phyloP scores from a whole-genome alignment of 2,113 vertebrate genomes.

The Onychorhynchus coronatus region DNA sequence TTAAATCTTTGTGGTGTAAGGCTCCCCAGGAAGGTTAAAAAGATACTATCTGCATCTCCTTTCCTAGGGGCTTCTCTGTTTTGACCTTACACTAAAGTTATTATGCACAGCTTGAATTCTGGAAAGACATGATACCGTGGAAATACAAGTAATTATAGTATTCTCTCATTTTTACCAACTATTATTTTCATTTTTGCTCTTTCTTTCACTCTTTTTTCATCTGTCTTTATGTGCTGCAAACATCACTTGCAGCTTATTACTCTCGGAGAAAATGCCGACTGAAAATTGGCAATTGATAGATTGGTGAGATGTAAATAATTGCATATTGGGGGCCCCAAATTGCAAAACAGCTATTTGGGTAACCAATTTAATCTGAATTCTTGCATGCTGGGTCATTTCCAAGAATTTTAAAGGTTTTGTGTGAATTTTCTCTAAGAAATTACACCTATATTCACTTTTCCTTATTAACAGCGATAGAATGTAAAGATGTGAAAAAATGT shows the following conservation, averaged over 20 bases:
- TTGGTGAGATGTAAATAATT: constrained; percentile 2
- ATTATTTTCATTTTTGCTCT: not conserved
- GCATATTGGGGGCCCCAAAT: not conserved
- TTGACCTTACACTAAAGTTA: constrained; percentile 1
- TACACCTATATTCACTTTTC: not conserved
- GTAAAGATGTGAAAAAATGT: not conserved
- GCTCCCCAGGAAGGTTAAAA: constrained; percentile 27
- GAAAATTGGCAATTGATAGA: not conserved
- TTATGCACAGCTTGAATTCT: constrained; percentile 50
- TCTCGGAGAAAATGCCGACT: constrained; percentile 2
- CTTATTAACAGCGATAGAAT: not conserved
- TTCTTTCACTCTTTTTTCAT: not conserved
- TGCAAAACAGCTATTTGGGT: not conserved
- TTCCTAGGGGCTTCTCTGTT: constrained; percentile 26
- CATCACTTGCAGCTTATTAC: constrained; percentile 5
- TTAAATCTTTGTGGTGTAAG: constrained; percentile 29
- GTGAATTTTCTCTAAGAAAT: not conserved
- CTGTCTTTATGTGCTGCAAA: constrained; percentile 4
- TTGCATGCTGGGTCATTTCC: not conserved
- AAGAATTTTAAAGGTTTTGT: not conserved
- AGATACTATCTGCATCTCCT: not conserved
- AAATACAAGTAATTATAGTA: constrained; percentile 36
- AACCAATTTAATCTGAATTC: not conserved
- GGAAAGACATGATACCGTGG: not conserved
- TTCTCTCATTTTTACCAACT: not conserved